These are phyloP conservation scores for Pelecanus crispus DNA, from an alignment of 2,113 vertebrate genomes.

Conservation along the genomic window DNA sequence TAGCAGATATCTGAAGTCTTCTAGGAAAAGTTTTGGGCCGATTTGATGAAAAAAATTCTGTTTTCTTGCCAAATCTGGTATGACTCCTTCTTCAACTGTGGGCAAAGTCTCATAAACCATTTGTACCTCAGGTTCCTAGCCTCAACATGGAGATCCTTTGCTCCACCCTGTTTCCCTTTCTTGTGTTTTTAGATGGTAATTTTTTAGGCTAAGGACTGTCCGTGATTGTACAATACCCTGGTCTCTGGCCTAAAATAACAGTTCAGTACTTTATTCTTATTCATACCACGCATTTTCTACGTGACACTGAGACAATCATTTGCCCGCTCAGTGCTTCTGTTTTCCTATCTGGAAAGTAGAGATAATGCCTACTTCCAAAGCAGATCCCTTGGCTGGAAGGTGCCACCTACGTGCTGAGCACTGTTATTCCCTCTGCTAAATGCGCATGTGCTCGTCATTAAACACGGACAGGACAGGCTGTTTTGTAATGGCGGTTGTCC, in stretches of 20 bases:
- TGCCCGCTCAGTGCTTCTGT: not conserved
- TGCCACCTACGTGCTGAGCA: not conserved
- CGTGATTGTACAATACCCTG: not conserved
- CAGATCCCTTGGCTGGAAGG: not conserved
- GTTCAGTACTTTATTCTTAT: constrained; percentile 30
- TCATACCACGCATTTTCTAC: not conserved
- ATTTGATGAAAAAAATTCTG: not conserved
- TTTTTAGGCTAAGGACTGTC: not conserved
- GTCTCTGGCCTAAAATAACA: constrained; percentile 24
- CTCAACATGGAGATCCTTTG: not conserved
- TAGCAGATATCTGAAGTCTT: not conserved
- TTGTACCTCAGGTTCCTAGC: not conserved
- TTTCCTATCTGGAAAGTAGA: constrained; percentile 22
- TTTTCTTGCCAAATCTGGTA: not conserved
- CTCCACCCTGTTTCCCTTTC: not conserved
- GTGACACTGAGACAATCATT: not conserved
- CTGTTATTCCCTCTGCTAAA: not conserved
- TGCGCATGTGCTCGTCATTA: not conserved
- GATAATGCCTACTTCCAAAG: constrained; percentile 34
- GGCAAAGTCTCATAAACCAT: not conserved
- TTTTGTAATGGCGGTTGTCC: not conserved
- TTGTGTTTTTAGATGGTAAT: not conserved
- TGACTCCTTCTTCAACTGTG: not conserved
- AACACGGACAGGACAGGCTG: not conserved
- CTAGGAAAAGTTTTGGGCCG: not conserved